Evolutionary conservation across 2,113 vertebrate species (phyloP).

Genomic region (Cyanoderma ruficeps): DNA sequence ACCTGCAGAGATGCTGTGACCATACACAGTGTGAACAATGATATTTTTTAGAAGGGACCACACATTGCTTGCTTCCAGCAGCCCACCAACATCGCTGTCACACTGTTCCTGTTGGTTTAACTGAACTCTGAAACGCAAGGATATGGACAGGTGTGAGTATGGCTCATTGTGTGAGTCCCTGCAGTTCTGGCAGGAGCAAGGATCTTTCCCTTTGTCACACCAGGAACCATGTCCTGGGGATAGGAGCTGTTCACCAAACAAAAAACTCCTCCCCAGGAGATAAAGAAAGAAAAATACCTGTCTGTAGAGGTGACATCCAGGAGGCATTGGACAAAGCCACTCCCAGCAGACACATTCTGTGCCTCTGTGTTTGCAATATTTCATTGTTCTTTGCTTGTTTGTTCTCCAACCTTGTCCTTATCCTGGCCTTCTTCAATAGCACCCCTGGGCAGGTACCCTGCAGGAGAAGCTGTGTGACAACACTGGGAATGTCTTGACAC

Average conservation of each 20-base stretch:
- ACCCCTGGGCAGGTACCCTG: not conserved
- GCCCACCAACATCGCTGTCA: not conserved
- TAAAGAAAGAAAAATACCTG: not conserved
- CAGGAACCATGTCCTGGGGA: not conserved
- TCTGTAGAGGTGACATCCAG: not conserved
- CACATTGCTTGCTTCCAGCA: not conserved
- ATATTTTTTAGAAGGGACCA: not conserved
- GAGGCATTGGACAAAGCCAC: not conserved
- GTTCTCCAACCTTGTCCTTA: not conserved
- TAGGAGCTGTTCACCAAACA: not conserved
- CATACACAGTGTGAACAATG: not conserved
- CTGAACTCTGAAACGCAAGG: not conserved
- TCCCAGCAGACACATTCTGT: not conserved
- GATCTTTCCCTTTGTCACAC: not conserved
- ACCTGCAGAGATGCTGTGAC: not conserved
- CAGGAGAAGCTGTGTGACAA: not conserved
- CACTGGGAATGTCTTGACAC: not conserved
- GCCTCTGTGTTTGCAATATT: not conserved
- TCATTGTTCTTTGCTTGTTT: not conserved
- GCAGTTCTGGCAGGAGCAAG: not conserved
- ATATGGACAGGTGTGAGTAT: not conserved
- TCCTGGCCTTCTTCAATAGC: not conserved
- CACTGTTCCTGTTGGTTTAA: not conserved
- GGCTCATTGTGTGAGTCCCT: not conserved
- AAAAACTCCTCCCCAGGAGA: not conserved